Evolutionary conservation across 1,140 invertebrate genomes (phyloP), one percentile per base, ranked within the genome.

Genomic region (Heliconius congener): DNA sequence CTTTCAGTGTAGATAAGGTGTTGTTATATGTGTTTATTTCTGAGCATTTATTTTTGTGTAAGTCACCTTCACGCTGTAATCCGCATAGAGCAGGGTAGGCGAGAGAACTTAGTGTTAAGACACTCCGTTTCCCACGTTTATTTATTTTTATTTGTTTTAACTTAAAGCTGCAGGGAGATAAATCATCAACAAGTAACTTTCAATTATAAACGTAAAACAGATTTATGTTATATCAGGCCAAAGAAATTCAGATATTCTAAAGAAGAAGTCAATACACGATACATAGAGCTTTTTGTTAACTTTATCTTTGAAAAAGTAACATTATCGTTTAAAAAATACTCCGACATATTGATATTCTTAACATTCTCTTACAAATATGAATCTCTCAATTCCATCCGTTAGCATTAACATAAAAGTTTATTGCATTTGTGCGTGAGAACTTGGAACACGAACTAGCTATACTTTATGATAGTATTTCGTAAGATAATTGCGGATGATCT

Each of bases 391-490:
- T 71, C 46, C 30, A 66, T 37, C 37, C 27, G 76, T 77, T 77
- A 80, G 71, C 78, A 76, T 80, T 80, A 76, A 76, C 74, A 76
- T 80, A 80, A 80, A 79, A 80, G 50, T 80, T 76, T 76, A 79
- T 75, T 71, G 70, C 78, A 46, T 80, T 80, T 76, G 74, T 80
- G 78, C 78, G 78, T 80, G 78, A 80, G 78, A 80, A 76, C 73
- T 46, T 55, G 8, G 39, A 74, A 79, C 73, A 79, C 78, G 70
- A 39, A 80, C 50, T 71, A 72, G 50, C 57, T 16, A 80, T 72
- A 66, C n/a, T 79, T 80, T 46, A 79, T n/a, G 30, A 66, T 72
- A 37, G 57, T 57, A 76, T 76, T 79, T 72, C 74, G 34, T 66
- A 11, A 76, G 60, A 42, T 76, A 37, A 52, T 57, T 50, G 70